Percentiles rank a stretch among this genome's conserved stretches.
These are phyloP conservation scores for Sebastes cheni DNA, from an alignment of 2,797 vertebrate species.

Conservation along the genomic window DNA sequence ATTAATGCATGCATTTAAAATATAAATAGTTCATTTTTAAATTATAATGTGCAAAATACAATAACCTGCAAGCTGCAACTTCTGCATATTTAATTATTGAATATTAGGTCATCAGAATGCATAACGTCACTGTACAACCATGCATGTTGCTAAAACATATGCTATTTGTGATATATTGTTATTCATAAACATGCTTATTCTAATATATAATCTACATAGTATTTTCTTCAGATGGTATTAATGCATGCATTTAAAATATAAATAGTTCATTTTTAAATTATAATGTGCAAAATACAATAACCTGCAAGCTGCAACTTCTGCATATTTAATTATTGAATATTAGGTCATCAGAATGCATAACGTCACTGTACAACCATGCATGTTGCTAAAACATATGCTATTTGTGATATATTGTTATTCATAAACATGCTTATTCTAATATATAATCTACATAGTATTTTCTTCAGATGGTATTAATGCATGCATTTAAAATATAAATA, in stretches of 20 bases:
- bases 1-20: background rate
- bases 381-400: background rate
- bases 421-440: background rate
- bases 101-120: background rate
- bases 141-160: background rate
- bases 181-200: background rate
- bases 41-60: background rate
- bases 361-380: background rate
- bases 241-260: background rate
- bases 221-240: background rate
- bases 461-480: background rate
- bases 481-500: background rate
- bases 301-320: background rate
- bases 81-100: background rate
- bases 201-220: background rate
- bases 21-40: background rate
- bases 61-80: background rate
- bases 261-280: background rate
- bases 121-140: background rate
- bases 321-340: background rate
- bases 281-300: background rate
- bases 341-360: background rate
- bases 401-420: background rate
- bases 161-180: background rate
- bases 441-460: background rate